A percentile compares a stretch with the other conserved stretches of the same genome.
phyloP scores from a whole-genome alignment of 1,140 invertebrate genomes.

The Carcinoscorpius rotundicauda region DNA sequence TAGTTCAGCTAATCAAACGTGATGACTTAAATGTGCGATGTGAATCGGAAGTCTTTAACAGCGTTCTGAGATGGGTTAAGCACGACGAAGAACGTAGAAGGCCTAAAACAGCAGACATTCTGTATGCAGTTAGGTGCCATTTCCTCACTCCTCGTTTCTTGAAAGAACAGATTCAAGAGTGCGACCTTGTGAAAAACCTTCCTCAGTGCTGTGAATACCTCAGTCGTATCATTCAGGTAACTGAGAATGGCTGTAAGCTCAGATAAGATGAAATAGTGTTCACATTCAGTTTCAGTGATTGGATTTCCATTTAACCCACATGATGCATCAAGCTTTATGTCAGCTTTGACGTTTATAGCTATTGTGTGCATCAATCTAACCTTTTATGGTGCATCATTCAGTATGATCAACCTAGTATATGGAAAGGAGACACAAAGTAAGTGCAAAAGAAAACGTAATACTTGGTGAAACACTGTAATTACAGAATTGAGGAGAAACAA shows the following conservation, averaged over 20 bases:
- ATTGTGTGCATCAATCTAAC: no score
- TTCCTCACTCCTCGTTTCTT: slow-evolving; percentile 79
- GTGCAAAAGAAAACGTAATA: no score
- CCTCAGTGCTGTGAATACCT: slow-evolving; percentile 80
- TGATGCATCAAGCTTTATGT: no score
- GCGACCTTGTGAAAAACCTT: slow-evolving; percentile 67
- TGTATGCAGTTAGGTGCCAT: slow-evolving; percentile 76
- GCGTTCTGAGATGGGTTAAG: slow-evolving; percentile 97
- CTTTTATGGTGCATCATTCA: no score
- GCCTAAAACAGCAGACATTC: slow-evolving; percentile 70
- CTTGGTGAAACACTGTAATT: no score
- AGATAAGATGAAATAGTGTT: no score
- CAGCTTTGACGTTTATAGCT: no score
- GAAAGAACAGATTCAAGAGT: slow-evolving; percentile 80
- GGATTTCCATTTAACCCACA: no score
- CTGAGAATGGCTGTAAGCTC: neutral
- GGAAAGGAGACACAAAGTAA: no score
- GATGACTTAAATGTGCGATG: slow-evolving; percentile 94
- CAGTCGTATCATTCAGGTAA: slow-evolving; percentile 69
- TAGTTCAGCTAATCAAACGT: slow-evolving; percentile 92
- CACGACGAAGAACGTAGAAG: slow-evolving; percentile 61
- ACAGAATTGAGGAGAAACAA: no score
- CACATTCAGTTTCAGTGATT: no score
- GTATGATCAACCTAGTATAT: no score
- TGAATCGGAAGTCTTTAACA: slow-evolving; percentile 92